phyloP scores from a whole-genome alignment of 1,140 invertebrate genomes.

The Ectropis grisescens region DNA sequence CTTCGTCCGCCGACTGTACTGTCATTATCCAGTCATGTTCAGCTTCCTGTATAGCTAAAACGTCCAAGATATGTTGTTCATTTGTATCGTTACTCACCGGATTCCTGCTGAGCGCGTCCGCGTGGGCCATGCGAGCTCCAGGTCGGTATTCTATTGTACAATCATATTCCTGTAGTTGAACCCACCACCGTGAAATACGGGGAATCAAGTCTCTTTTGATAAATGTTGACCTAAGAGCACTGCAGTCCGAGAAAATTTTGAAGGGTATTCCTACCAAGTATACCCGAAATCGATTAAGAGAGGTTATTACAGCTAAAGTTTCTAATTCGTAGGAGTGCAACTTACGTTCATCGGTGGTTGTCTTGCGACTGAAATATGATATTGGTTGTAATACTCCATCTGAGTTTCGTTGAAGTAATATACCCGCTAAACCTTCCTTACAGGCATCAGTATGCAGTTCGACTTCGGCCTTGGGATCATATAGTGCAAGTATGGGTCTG shows the following conservation, averaged over 20 bases:
- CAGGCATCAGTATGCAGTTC: conserved; percentile 28
- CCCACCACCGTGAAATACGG: neutral
- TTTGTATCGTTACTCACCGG: neutral
- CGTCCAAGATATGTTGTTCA: neutral
- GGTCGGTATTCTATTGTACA: conserved; percentile 1
- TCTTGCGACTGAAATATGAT: neutral
- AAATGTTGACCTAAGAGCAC: neutral
- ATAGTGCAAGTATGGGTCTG: conserved; percentile 22
- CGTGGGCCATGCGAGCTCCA: neutral
- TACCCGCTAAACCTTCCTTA: conserved; percentile 20
- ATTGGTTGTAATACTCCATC: neutral
- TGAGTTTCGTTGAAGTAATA: conserved; percentile 22
- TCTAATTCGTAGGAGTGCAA: neutral
- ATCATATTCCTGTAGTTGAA: neutral
- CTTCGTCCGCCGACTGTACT: conserved; percentile 1
- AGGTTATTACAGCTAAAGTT: neutral
- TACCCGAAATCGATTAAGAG: neutral
- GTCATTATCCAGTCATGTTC: conserved; percentile 6
- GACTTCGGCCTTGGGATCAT: conserved; percentile 18
- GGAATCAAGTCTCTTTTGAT: conserved; percentile 9
- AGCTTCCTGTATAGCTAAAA: conserved; percentile 15
- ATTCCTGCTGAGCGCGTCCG: neutral
- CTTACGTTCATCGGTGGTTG: neutral
- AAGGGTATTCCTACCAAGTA: neutral
- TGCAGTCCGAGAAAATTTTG: neutral